Conservation (phyloP, 2,888 invertebrate species). For the Halictus ligatus region DNA sequence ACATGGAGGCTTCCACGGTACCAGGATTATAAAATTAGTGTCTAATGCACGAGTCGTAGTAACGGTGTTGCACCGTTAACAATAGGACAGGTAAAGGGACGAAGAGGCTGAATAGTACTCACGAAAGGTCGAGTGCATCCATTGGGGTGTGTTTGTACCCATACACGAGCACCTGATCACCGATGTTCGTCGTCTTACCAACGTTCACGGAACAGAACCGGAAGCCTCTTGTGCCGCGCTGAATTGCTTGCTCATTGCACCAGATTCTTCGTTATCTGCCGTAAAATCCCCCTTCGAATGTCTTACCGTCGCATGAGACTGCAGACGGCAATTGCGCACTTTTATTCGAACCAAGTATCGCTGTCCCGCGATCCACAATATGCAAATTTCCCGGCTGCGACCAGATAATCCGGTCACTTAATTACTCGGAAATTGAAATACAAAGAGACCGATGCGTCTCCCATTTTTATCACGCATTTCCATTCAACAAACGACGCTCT, state of each 20-base stretch:
- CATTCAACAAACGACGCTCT: background rate
- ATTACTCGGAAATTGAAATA: background rate
- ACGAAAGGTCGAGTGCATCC: conserved; percentile 58
- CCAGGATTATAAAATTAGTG: conserved; percentile 77
- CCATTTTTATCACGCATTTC: background rate
- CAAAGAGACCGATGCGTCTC: no score
- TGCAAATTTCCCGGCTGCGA: background rate
- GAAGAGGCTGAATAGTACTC: conserved; percentile 32
- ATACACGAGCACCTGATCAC: conserved; percentile 51
- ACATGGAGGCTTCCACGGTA: conserved; percentile 41
- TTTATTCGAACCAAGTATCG: background rate
- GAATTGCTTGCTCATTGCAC: background rate
- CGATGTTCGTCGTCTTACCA: conserved; percentile 33
- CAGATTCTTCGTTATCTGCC: conserved; percentile 20
- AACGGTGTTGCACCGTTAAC: conserved; percentile 73
- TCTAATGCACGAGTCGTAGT: conserved; percentile 77
- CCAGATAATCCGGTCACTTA: background rate
- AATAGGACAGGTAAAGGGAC: conserved; percentile 67
- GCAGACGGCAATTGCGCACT: background rate
- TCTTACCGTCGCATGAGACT: background rate
- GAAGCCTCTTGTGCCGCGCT: conserved; percentile 15
- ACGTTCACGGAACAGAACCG: conserved; percentile 4
- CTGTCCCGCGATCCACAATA: background rate
- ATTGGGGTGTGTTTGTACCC: conserved; percentile 49
- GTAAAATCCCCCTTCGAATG: background rate